Percentiles rank a stretch among this genome's conserved stretches.
Conservation (phyloP, 1,140 invertebrate genomes). For the Drosophila auraria region DNA sequence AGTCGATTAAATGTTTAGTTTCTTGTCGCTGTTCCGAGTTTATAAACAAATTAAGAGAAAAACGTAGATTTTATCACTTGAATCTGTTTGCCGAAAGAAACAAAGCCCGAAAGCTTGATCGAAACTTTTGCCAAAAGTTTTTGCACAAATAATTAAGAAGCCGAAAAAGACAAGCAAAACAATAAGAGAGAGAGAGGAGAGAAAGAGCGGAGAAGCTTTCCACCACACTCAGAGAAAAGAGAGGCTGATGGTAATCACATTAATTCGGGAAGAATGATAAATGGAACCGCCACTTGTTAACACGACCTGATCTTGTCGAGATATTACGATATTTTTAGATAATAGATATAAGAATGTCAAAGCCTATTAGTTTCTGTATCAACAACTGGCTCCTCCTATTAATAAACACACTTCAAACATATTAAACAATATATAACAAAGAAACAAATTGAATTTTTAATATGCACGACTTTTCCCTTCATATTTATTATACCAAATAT, state of each 20-base stretch:
- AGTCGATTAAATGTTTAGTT: slow-evolving; percentile 54
- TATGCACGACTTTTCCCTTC: no score
- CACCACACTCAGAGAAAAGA: slow-evolving; percentile 30
- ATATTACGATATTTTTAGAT: no score
- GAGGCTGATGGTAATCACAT: background rate
- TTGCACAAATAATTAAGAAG: slow-evolving; percentile 23
- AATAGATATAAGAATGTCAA: background rate
- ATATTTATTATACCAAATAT: background rate
- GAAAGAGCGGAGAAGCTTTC: slow-evolving; percentile 21
- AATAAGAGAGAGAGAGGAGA: background rate
- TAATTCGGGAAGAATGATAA: slow-evolving; percentile 6
- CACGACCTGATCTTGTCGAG: slow-evolving; percentile 9
- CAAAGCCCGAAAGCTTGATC: slow-evolving; percentile 27
- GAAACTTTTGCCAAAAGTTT: slow-evolving; percentile 46
- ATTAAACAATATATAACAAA: background rate
- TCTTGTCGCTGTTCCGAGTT: slow-evolving; percentile 20
- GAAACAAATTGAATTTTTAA: no score
- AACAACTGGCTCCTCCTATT: background rate
- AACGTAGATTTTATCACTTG: background rate
- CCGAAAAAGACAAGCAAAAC: slow-evolving; percentile 4
- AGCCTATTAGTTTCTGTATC: background rate
- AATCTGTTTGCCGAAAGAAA: slow-evolving; percentile 26
- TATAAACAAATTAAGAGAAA: background rate
- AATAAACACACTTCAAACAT: no score
- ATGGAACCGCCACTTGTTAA: slow-evolving; percentile 23